Conservation (phyloP, 2,888 invertebrate genomes). For the Xestoiulus laeticollis region DNA sequence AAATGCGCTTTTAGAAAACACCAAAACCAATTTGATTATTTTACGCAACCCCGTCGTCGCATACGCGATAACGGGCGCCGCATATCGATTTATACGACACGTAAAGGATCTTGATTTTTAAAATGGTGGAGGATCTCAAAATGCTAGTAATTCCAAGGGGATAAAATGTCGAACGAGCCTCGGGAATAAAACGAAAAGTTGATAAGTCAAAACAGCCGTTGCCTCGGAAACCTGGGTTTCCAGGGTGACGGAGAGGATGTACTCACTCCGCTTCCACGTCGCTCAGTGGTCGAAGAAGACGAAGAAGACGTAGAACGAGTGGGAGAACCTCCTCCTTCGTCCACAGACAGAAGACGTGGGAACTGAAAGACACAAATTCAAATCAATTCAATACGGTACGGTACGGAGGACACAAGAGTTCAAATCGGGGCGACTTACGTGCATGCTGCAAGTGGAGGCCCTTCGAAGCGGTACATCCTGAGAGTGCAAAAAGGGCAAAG, state of each 20-base stretch:
- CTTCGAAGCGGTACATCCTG: slow-evolving; percentile 50
- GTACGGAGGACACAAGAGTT: not conserved
- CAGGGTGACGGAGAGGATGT: not conserved
- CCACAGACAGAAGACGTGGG: slow-evolving; percentile 48
- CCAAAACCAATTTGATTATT: too few relatives aligned
- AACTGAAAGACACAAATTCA: not conserved
- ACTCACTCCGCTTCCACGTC: slow-evolving; percentile 48
- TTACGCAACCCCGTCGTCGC: too few relatives aligned
- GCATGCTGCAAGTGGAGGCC: slow-evolving; percentile 52
- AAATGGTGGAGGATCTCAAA: too few relatives aligned
- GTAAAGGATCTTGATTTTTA: too few relatives aligned
- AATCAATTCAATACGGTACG: not conserved
- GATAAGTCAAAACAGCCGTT: not conserved
- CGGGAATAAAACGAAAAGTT: not conserved
- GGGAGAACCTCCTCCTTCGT: slow-evolving; percentile 42
- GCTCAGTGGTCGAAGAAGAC: not conserved
- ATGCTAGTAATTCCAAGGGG: too few relatives aligned
- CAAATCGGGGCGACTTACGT: slow-evolving; percentile 45
- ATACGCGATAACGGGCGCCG: too few relatives aligned
- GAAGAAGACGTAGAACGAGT: not conserved
- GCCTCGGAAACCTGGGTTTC: not conserved
- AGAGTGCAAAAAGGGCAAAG: slow-evolving; percentile 32
- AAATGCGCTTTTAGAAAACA: too few relatives aligned
- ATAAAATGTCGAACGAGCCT: not conserved
- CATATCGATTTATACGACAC: too few relatives aligned